Evolutionary conservation across 2,888 invertebrate species (phyloP), one percentile per base, ranked within the genome.

Genomic region (Merodon equestris): DNA sequence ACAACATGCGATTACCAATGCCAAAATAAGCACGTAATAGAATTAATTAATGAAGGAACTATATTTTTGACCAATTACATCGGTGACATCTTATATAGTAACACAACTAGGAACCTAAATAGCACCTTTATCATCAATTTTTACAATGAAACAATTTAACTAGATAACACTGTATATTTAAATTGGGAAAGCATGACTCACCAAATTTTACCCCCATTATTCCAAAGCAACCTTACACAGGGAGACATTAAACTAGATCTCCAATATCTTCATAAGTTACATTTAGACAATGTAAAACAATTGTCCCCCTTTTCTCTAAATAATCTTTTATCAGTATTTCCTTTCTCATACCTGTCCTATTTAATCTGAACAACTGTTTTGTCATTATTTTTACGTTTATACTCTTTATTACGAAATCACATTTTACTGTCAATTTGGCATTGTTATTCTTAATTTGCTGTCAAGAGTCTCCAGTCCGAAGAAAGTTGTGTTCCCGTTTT

Each of bases 181-280:
- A 81, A 71, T 15, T 74, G 71, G 81, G 44, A 74, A 51, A 74
- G 63, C 13, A 74, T 34, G 36, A 57, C 74, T 1, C n/a, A 44
- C 19, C 70, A 81, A 40, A 40, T 40, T n/a, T 40, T 45, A 14
- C 45, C 45, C 18, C 19, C 42, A 42, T 9, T 42, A 12, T 42
- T 56, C 3, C 42, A 56, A 19, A 42, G 42, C 13, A 56, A 56
- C 42, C 42, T 56, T 14, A 56, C 54, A 17, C 18, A n/a, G 9
- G 42, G 42, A 14, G 18, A 56, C n/a, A 19, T 56, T 10, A 18
- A 42, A 19, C 42, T 56, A 42, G 54, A 56, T 42, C 42, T 56
- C n/a, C 40, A 56, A 56, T 56, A 42, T 42, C 42, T 40, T 12
- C 54, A 42, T 13, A 56, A 56, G 18, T 18, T 42, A 56, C 42